These are phyloP conservation scores for Patella vulgata DNA, from an alignment of 1,140 invertebrate species.

Conservation along the genomic window DNA sequence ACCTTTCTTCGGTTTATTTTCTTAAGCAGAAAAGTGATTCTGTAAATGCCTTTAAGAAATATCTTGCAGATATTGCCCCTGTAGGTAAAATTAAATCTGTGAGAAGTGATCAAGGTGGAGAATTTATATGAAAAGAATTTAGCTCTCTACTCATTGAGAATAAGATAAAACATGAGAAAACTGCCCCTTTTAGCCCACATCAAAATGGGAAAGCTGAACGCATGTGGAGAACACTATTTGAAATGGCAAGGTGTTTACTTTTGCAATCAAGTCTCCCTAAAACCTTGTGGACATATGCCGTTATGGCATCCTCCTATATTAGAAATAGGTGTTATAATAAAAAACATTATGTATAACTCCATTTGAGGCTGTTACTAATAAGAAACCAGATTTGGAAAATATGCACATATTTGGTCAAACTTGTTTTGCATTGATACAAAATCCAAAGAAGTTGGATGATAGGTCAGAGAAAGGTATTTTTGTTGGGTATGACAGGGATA, in stretches of 20 bases:
- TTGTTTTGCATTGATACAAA: slow-evolving; percentile 29
- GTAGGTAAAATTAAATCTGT: not conserved
- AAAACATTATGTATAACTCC: slow-evolving; percentile 5
- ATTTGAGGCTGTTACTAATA: not conserved
- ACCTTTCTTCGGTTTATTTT: slow-evolving; percentile 17
- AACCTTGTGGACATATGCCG: slow-evolving; percentile 41
- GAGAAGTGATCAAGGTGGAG: slow-evolving; percentile 2
- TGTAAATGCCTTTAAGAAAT: slow-evolving; percentile 11
- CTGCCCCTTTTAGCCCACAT: slow-evolving; percentile 15
- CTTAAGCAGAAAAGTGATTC: slow-evolving; percentile 22
- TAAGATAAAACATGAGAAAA: slow-evolving; percentile 8
- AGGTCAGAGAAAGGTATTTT: slow-evolving; percentile 32
- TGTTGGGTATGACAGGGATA: slow-evolving; percentile 31
- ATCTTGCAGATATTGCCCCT: slow-evolving; percentile 12
- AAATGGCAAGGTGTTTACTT: slow-evolving; percentile 27
- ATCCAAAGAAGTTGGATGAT: slow-evolving; percentile 27
- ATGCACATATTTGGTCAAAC: slow-evolving; percentile 24
- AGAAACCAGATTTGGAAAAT: slow-evolving; percentile 18
- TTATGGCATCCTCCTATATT: slow-evolving; percentile 36
- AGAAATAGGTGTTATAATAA: slow-evolving; percentile 30
- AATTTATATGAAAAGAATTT: slow-evolving; percentile 14
- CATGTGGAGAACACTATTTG: slow-evolving; percentile 19
- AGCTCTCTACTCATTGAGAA: not conserved
- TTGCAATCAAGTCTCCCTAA: slow-evolving; percentile 35
- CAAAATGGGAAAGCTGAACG: slow-evolving; percentile 26